Evolutionary conservation across 2,888 invertebrate genomes (phyloP), one percentile per base, ranked within the genome.

Genomic region (Torymus auratus): DNA sequence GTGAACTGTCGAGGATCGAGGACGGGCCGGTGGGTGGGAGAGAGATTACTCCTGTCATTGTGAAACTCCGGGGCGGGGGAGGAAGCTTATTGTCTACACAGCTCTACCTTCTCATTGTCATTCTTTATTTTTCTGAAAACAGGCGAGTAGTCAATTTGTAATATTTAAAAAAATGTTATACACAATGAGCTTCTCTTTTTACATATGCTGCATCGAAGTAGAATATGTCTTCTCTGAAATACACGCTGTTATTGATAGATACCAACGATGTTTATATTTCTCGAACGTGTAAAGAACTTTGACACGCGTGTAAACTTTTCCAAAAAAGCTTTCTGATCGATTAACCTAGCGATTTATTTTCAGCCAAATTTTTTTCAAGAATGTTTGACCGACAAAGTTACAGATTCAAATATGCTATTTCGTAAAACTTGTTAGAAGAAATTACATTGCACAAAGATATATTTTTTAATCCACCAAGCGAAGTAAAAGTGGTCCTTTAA

Each of bases 1-100:
- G 80, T 70, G 20, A 75, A 68, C 78, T 67, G 78, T 75, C 78
- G 71, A 69, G 71, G 78, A 82, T 78, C 84, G 84, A 83, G 83
- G 84, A 81, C 83, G 78, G 74, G 81, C 78, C 50, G 65, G 74
- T 72, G 76, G 75, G 78, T 74, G 77, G 70, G 69, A 72, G 75
- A 78, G 77, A 78, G 78, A 75, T 53, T 62, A 14, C 69, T 60
- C 58, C 56, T 69, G 23, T 53, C 17, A 41, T n/a, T 41, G 41
- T 10, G 7, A 23, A 1, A 17, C 60, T 41, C 61, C 50, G 14
- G 13, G n/a, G 28, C 13, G 64, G 17, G 17, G 17, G 60, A 13
- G 64, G 28, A 14, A 14, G 60, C 58, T 72, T 53, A 79, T 79
- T 79, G 78, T 79, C 61, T 79, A 41, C 41, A 41, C 41, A 1